phyloP scores from a whole-genome alignment of 2,797 vertebrate genomes.

The Aulostomus chinensis region DNA sequence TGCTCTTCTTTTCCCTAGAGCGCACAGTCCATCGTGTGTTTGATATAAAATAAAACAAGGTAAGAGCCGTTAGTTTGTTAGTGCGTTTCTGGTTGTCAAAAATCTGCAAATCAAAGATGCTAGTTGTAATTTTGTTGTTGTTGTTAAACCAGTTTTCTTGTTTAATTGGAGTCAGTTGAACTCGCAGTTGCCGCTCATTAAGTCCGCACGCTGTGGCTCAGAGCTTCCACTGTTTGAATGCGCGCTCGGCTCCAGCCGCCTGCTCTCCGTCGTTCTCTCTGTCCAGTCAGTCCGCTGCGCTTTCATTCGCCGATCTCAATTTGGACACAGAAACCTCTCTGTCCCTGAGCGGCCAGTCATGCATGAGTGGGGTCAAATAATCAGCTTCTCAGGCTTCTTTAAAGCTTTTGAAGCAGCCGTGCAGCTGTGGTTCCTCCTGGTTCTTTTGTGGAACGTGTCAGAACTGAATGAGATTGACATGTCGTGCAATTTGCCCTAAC shows the following conservation, averaged over 20 bases:
- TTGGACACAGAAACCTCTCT: slow-evolving; percentile 26
- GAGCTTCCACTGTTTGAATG: not conserved
- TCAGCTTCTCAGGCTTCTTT: not conserved
- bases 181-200: not conserved
- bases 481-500: not conserved
- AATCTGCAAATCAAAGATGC: not conserved
- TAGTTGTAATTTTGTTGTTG: too few species aligned
- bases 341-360: slow-evolving; percentile 16
- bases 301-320: not conserved
- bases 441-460: too few species aligned
- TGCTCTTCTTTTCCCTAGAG: slow-evolving; percentile 10
- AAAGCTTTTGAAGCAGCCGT: too few species aligned
- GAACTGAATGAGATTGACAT: too few species aligned
- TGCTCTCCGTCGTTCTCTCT: not conserved
- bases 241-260: not conserved
- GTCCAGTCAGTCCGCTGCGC: not conserved
- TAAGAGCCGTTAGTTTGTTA: slow-evolving; percentile 31
- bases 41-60: slow-evolving; percentile 44
- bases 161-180: not conserved
- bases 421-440: too few species aligned
- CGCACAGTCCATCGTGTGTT: not conserved
- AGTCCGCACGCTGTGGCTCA: too few species aligned
- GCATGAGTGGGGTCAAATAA: not conserved
- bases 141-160: accelerated
- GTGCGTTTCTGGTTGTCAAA: not conserved